A percentile compares a stretch with the other conserved stretches of the same genome.
phyloP scores from a whole-genome alignment of 1,140 invertebrate genomes.

The Rhagoletis pomonella region DNA sequence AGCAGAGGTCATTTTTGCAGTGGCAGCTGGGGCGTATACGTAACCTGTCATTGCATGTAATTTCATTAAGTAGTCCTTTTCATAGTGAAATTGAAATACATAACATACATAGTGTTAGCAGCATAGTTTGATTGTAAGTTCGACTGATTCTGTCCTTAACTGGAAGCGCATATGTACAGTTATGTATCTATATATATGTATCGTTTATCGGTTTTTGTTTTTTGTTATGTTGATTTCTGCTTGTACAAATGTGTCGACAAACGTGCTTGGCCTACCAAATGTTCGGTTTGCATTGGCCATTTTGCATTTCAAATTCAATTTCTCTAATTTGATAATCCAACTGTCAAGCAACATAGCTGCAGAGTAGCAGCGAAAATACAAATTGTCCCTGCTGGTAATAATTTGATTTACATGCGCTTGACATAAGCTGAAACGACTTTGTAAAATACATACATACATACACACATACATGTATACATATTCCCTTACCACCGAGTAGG shows the following conservation, averaged over 20 bases:
- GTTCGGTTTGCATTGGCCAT: not conserved
- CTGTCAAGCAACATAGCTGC: not conserved
- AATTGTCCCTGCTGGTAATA: not conserved
- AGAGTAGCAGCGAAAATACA: not conserved
- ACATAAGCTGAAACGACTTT: too few species aligned
- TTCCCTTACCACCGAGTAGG: too few species aligned
- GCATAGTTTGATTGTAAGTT: not conserved
- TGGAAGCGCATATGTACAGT: not conserved
- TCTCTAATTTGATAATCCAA: conserved; percentile 15
- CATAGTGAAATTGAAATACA: not conserved
- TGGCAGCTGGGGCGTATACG: conserved; percentile 2
- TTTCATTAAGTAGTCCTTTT: not conserved
- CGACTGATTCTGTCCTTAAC: not conserved
- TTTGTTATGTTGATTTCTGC: not conserved
- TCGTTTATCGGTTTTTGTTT: not conserved
- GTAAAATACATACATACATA: too few species aligned
- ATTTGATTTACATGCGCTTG: not conserved
- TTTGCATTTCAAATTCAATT: conserved; percentile 45
- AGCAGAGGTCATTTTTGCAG: not conserved
- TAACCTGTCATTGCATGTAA: not conserved
- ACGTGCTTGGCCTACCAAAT: conserved; percentile 15
- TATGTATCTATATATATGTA: too few species aligned
- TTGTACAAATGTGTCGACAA: not conserved
- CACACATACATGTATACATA: too few species aligned
- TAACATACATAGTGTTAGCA: not conserved